phyloP scores from a whole-genome alignment of 1,140 invertebrate species.

The Tetragonula clypearis region DNA sequence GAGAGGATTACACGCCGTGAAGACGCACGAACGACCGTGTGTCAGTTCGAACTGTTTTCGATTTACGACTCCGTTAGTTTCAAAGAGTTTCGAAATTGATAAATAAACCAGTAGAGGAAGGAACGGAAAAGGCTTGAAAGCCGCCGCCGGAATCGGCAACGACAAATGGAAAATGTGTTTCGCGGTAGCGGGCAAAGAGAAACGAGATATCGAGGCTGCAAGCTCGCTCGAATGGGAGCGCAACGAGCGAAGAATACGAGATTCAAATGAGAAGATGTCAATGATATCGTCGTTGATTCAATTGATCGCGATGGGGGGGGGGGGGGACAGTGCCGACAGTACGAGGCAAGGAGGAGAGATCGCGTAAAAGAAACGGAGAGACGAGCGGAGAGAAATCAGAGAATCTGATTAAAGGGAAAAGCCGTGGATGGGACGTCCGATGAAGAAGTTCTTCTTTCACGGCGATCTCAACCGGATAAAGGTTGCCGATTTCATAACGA shows the following conservation, averaged over 20 bases:
- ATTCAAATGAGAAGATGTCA: constrained; percentile 50
- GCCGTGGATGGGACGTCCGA: not conserved
- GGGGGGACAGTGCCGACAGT: not conserved
- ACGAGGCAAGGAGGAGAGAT: not conserved
- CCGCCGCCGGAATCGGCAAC: not conserved
- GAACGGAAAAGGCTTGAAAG: not conserved
- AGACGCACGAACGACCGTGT: too few species aligned
- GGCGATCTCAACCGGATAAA: constrained; percentile 14
- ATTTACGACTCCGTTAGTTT: not conserved
- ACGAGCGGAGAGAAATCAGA: not conserved
- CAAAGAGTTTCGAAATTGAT: not conserved
- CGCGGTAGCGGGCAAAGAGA: too few species aligned
- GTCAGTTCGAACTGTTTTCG: too few species aligned
- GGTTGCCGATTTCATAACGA: constrained; percentile 59
- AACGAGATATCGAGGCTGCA: not conserved
- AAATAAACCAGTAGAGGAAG: not conserved
- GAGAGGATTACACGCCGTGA: too few species aligned
- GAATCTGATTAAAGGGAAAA: constrained; percentile 54
- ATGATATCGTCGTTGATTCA: constrained; percentile 36
- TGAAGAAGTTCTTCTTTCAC: not conserved
- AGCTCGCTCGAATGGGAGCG: not conserved
- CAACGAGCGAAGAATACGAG: not conserved
- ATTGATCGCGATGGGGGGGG: constrained; percentile 18
- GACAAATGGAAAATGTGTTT: not conserved
- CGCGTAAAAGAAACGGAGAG: constrained; percentile 39